These are phyloP conservation scores for Nyctibius bracteatus DNA, from an alignment of 2,113 vertebrate genomes.

Conservation along the genomic window DNA sequence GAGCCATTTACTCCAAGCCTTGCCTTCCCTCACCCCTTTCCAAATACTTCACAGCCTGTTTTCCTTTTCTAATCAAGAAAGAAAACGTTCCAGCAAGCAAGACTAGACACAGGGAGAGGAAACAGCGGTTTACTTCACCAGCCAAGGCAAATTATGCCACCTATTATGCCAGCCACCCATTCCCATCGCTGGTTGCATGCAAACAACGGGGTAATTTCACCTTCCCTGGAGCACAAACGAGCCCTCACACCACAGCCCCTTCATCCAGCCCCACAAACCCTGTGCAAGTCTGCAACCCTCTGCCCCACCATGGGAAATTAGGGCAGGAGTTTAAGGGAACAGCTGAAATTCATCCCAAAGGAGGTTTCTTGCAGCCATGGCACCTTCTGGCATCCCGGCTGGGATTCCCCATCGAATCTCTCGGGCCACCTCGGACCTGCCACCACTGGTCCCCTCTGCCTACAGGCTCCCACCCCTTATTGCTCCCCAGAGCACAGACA, in stretches of 20 bases:
- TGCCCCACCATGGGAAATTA: fast-evolving
- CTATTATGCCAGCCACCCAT: background rate
- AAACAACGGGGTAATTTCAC: fast-evolving
- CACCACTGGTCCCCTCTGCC: background rate
- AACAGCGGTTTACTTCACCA: background rate
- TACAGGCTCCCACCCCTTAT: background rate
- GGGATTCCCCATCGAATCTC: background rate
- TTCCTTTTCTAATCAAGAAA: background rate
- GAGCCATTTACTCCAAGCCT: background rate
- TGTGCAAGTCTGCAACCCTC: fast-evolving
- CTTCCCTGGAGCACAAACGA: background rate
- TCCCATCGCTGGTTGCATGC: background rate
- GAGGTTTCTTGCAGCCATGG: background rate
- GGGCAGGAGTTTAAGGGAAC: background rate
- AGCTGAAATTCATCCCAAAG: background rate
- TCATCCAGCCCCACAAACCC: background rate
- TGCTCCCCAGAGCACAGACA: background rate
- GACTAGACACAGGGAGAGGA: conserved; percentile 6
- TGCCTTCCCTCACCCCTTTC: background rate
- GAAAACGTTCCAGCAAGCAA: fast-evolving
- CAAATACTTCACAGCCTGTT: background rate
- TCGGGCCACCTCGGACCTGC: background rate
- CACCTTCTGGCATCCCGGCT: fast-evolving
- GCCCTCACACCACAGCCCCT: background rate
- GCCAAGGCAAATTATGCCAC: background rate